These are phyloP conservation scores for Gulo gulo DNA, from an alignment of 2,113 vertebrate species.

Conservation along the genomic window DNA sequence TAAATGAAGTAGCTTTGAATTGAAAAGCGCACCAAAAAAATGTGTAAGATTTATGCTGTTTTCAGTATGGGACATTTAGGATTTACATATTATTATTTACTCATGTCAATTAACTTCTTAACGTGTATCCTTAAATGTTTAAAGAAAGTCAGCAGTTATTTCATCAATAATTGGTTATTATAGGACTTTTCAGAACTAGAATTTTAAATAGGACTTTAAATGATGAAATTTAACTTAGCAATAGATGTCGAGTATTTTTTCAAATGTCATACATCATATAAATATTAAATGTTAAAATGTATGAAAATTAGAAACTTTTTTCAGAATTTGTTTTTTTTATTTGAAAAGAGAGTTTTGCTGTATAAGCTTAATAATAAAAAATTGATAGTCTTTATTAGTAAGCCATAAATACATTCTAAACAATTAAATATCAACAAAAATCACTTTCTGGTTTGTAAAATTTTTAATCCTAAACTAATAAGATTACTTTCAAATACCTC, in stretches of 20 bases:
- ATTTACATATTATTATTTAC: conserved; percentile 22
- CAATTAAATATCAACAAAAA: conserved; percentile 54
- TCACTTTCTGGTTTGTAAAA: conserved; percentile 54
- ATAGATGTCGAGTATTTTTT: background rate
- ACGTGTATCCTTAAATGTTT: conserved; percentile 33
- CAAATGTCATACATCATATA: background rate
- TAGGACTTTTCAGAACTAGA: background rate
- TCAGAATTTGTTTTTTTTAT: background rate
- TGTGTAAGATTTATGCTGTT: conserved; percentile 63
- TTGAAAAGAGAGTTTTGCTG: background rate
- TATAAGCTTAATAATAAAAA: conserved; percentile 34
- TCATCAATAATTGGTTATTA: conserved; percentile 2
- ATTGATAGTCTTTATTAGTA: background rate
- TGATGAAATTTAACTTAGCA: conserved; percentile 11
- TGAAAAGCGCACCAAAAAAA: conserved; percentile 72
- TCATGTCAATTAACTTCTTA: conserved; percentile 25
- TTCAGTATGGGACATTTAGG: conserved; percentile 40
- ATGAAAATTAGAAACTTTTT: background rate
- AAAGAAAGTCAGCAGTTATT: conserved; percentile 27
- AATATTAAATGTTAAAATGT: conserved; percentile 21
- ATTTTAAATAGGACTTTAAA: conserved; percentile 47
- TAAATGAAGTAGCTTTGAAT: conserved; percentile 89
- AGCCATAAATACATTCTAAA: background rate
- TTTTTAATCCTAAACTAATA: conserved; percentile 34
- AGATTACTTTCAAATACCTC: background rate